Percentiles rank a stretch among this genome's conserved stretches.
These are phyloP conservation scores for Brachionus angularis DNA, from an alignment of 1,140 invertebrate genomes.

Conservation along the genomic window DNA sequence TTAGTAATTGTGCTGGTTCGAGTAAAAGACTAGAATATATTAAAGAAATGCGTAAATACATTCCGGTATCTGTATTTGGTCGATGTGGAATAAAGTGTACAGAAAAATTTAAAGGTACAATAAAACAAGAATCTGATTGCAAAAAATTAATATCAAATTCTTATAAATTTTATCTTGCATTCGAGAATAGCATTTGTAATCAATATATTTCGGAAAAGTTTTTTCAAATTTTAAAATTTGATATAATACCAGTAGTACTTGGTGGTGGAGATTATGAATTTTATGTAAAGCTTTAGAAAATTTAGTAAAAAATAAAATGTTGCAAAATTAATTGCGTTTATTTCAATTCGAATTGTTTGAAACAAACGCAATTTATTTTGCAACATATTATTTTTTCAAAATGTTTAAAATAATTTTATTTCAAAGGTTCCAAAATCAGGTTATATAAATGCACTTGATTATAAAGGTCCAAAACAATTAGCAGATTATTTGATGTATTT, in stretches of 20 bases:
- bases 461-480: conserved; percentile 41
- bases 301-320: background rate
- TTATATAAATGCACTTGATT: conserved; percentile 45
- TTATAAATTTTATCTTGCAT: conserved; percentile 45
- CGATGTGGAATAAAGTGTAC: conserved; percentile 33
- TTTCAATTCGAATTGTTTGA: background rate
- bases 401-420: background rate
- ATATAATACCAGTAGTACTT: conserved; percentile 45
- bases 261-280: conserved; percentile 28
- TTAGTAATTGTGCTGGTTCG: conserved; percentile 13
- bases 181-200: conserved; percentile 45
- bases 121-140: background rate
- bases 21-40: conserved; percentile 37
- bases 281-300: conserved; percentile 29
- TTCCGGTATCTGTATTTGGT: conserved; percentile 9
- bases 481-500: conserved; percentile 45
- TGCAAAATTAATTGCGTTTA: background rate
- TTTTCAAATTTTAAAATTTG: conserved; percentile 24
- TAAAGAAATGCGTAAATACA: conserved; percentile 19
- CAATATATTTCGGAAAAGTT: conserved; percentile 46
- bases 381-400: background rate
- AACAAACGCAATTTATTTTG: background rate
- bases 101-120: background rate
- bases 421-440: conserved; percentile 28
- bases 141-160: background rate